Percentiles rank a stretch among this genome's conserved stretches.
Evolutionary conservation across 2,113 vertebrate species (phyloP).

Genomic region (Vimba vimba): DNA sequence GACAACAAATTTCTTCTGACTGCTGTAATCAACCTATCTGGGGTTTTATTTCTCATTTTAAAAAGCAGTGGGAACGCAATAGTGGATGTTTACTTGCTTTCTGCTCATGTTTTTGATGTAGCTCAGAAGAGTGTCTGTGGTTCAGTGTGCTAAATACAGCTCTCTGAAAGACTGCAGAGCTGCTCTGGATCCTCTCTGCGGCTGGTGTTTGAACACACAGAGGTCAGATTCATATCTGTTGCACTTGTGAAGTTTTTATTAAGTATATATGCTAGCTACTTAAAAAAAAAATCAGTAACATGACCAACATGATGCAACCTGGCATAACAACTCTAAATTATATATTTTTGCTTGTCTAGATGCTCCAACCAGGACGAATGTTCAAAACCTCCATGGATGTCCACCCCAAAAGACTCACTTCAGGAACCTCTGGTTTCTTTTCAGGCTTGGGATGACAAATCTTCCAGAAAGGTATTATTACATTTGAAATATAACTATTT

Average conservation of each 20-base stretch:
- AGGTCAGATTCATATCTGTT: constrained; percentile 19
- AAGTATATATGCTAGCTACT: background rate
- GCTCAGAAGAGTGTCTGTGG: too few relatives aligned
- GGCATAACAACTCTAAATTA: background rate
- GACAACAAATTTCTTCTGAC: too few relatives aligned
- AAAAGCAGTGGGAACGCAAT: too few relatives aligned
- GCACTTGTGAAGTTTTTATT: background rate
- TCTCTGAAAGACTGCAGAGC: too few relatives aligned
- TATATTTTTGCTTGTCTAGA: constrained; percentile 51
- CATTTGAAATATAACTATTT: background rate
- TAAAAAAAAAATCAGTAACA: background rate
- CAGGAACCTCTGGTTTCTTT: constrained; percentile 63
- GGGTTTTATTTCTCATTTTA: too few relatives aligned
- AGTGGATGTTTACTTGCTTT: too few relatives aligned
- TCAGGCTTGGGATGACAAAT: constrained; percentile 34
- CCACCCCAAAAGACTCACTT: constrained; percentile 60
- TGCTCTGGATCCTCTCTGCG: too few relatives aligned
- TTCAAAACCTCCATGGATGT: constrained; percentile 63
- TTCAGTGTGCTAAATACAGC: too few relatives aligned
- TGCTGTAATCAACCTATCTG: too few relatives aligned
- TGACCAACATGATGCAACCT: background rate
- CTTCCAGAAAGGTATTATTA: constrained; percentile 58
- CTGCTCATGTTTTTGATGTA: too few relatives aligned
- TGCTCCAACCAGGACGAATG: constrained; percentile 56
- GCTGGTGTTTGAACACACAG: too few relatives aligned